Conservation (phyloP, 1,140 invertebrate genomes). For the Drosophila subobscura region DNA sequence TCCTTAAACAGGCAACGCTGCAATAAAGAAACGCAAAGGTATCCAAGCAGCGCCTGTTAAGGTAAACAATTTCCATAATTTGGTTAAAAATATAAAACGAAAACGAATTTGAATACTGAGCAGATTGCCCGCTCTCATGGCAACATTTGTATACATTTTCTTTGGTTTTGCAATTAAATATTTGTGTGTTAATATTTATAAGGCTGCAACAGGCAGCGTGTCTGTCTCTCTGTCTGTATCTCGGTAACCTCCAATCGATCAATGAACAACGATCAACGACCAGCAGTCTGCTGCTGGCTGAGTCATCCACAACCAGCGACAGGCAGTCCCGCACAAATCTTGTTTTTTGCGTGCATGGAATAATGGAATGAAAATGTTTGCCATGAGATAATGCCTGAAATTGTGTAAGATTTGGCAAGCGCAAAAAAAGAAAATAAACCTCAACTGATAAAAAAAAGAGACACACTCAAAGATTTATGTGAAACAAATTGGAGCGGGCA, state of each 20-base stretch:
- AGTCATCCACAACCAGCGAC: slow-evolving; percentile 29
- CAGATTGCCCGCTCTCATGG: slow-evolving; percentile 28
- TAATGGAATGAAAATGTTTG: slow-evolving; percentile 30
- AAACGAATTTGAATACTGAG: not conserved
- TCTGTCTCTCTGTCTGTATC: slow-evolving; percentile 20
- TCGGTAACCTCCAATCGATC: slow-evolving; percentile 32
- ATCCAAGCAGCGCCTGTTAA: not conserved
- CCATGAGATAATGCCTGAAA: slow-evolving; percentile 39
- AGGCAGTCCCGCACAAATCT: slow-evolving; percentile 24
- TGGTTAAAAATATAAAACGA: slow-evolving; percentile 10
- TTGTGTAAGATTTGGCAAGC: slow-evolving; percentile 51
- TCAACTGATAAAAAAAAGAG: slow-evolving; percentile 30
- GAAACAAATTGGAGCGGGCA: slow-evolving; percentile 29
- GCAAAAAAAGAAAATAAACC: slow-evolving; percentile 5
- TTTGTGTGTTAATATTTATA: slow-evolving; percentile 18
- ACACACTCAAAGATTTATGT: slow-evolving; percentile 37
- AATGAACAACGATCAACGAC: slow-evolving; percentile 5
- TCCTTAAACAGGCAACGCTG: no score
- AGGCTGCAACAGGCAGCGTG: slow-evolving; percentile 10
- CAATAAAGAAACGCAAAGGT: not conserved
- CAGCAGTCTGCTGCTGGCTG: slow-evolving; percentile 30
- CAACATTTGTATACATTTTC: slow-evolving; percentile 9
- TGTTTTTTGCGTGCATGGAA: slow-evolving; percentile 38
- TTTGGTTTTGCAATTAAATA: slow-evolving; percentile 21
- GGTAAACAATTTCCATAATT: slow-evolving; percentile 25